Conservation (phyloP, 2,888 invertebrate species). For the Phyllotreta cruciferae region DNA sequence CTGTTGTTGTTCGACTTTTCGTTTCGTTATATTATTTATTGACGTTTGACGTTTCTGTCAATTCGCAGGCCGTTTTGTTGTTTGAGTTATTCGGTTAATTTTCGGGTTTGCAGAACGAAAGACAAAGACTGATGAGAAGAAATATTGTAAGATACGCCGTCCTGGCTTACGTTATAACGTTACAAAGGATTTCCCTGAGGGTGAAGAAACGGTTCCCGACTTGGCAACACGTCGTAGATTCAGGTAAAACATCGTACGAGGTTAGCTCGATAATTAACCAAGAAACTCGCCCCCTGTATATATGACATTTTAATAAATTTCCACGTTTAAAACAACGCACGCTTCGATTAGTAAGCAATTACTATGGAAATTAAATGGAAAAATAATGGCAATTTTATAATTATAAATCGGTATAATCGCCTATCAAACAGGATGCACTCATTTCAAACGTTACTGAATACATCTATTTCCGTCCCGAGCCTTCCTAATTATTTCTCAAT, state of each 20-base stretch:
- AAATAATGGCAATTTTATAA: neutral
- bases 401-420: constrained; percentile 10
- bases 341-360: neutral
- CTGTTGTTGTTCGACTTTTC: too few species aligned
- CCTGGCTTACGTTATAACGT: constrained; percentile 85
- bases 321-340: neutral
- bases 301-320: neutral
- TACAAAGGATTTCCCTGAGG: constrained; percentile 85
- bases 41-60: too few species aligned
- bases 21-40: too few species aligned
- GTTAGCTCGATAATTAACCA: neutral
- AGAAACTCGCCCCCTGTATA: too few species aligned
- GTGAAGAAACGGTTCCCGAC: constrained; percentile 89
- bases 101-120: constrained; percentile 74
- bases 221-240: constrained; percentile 90
- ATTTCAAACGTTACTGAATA: constrained; percentile 35
- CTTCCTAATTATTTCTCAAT: constrained; percentile 25
- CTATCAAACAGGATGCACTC: constrained; percentile 36
- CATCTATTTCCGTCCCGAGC: constrained; percentile 34
- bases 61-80: too few species aligned
- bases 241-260: constrained; percentile 66
- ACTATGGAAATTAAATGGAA: too few species aligned
- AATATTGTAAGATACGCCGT: constrained; percentile 91
- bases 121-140: constrained; percentile 85
- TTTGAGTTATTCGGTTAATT: too few species aligned